A percentile compares a stretch with the other conserved stretches of the same genome.
Conservation (phyloP, 2,888 invertebrate genomes). For the Phytoseiulus persimilis region DNA sequence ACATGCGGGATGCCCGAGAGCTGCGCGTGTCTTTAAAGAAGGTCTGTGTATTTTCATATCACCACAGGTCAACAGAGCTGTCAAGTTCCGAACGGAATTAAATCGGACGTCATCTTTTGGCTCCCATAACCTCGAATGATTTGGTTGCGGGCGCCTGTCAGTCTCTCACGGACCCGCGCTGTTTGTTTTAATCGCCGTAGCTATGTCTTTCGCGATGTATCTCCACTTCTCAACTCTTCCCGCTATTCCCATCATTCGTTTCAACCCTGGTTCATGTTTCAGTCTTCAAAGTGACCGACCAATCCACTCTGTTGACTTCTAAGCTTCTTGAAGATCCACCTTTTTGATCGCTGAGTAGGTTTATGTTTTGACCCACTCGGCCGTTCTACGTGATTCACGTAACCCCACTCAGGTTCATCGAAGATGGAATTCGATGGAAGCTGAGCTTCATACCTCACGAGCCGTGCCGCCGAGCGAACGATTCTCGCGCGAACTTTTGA, state of each 20-base stretch:
- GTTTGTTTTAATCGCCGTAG: no score
- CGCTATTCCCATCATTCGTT: not conserved
- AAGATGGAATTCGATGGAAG: not conserved
- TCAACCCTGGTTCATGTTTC: not conserved
- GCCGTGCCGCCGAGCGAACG: not conserved
- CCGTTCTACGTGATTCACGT: not conserved
- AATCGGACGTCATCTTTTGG: no score
- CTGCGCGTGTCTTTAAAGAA: no score
- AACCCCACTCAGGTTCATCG: not conserved
- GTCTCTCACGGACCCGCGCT: no score
- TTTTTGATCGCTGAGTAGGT: not conserved
- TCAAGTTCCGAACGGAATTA: no score
- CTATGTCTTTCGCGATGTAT: no score
- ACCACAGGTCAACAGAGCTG: no score
- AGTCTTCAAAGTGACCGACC: not conserved
- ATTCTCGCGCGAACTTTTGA: not conserved
- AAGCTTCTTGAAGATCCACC: not conserved
- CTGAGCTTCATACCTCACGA: not conserved
- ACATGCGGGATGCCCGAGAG: no score
- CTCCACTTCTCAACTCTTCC: no score
- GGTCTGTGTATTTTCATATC: no score
- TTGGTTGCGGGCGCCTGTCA: no score
- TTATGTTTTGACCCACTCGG: not conserved
- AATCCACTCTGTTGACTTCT: not conserved
- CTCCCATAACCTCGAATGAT: no score